These are phyloP conservation scores for Drosophila fungiperda DNA, from an alignment of 2,888 invertebrate genomes.

Conservation along the genomic window DNA sequence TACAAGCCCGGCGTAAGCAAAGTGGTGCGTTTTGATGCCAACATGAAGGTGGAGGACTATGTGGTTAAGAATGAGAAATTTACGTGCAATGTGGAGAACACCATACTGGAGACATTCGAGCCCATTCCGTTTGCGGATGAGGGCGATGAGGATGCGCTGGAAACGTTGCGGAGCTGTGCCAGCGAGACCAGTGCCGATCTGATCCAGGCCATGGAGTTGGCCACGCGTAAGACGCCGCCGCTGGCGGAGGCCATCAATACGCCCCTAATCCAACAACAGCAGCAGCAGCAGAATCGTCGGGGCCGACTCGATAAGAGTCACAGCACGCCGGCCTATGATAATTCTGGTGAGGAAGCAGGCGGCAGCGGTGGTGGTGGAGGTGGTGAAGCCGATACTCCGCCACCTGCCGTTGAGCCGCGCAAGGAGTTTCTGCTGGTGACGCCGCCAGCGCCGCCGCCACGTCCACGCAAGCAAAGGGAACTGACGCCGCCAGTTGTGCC, in stretches of 20 bases:
- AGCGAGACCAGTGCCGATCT: slow-evolving; percentile 57
- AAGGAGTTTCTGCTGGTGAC: slow-evolving; percentile 84
- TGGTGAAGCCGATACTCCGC: slow-evolving; percentile 83
- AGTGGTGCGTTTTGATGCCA: slow-evolving; percentile 85
- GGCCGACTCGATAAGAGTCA: slow-evolving; percentile 91
- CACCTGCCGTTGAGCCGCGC: slow-evolving; percentile 84
- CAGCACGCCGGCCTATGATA: slow-evolving; percentile 93
- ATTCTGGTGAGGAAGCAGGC: slow-evolving; percentile 85
- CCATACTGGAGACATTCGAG: slow-evolving; percentile 84
- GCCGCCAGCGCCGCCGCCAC: slow-evolving; percentile 85
- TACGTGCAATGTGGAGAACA: slow-evolving; percentile 85
- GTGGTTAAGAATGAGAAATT: slow-evolving; percentile 83
- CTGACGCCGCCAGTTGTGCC: slow-evolving; percentile 85
- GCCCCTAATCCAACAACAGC: slow-evolving; percentile 59
- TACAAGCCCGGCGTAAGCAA: slow-evolving; percentile 84
- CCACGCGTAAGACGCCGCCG: slow-evolving; percentile 54
- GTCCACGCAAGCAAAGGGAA: slow-evolving; percentile 82
- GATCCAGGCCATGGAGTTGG: slow-evolving; percentile 61
- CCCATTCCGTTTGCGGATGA: slow-evolving; percentile 85
- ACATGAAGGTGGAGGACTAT: slow-evolving; percentile 84
- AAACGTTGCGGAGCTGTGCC: slow-evolving; percentile 65
- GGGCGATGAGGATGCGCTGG: slow-evolving; percentile 77
- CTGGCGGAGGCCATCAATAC: slow-evolving; percentile 82
- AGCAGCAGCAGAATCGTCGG: slow-evolving; percentile 68
- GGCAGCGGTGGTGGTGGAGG: not conserved